These are phyloP conservation scores for Elephantulus edwardii DNA, from an alignment of 2,113 vertebrate species.

Conservation along the genomic window DNA sequence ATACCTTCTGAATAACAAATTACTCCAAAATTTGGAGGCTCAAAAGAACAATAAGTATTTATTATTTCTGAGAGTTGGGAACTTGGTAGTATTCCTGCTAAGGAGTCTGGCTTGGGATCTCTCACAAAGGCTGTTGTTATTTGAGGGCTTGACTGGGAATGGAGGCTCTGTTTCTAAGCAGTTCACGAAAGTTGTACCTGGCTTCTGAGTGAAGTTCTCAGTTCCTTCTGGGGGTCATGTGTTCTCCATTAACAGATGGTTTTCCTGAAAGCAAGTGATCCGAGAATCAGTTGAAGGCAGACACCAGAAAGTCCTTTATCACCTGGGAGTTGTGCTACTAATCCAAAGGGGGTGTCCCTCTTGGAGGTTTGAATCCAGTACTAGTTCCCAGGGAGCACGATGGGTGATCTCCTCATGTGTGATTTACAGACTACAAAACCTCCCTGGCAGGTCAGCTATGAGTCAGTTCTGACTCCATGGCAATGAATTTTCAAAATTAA, in stretches of 20 bases:
- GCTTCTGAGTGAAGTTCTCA: not conserved
- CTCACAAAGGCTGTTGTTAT: not conserved
- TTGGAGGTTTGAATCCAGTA: too few species aligned
- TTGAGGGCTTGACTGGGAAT: not conserved
- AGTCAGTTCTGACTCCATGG: too few species aligned
- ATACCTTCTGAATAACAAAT: constrained; percentile 31
- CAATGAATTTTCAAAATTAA: too few species aligned
- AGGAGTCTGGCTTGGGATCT: not conserved
- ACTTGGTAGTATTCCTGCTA: not conserved
- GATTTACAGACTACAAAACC: too few species aligned
- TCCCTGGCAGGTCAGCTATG: too few species aligned
- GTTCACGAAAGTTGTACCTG: not conserved
- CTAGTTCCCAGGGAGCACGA: too few species aligned
- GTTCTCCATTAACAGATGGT: not conserved
- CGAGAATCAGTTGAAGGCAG: not conserved
- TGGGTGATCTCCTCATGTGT: too few species aligned
- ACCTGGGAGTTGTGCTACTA: too few species aligned
- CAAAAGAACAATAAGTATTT: not conserved
- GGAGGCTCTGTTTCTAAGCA: not conserved
- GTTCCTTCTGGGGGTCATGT: not conserved
- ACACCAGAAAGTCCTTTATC: not conserved
- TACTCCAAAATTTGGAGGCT: not conserved
- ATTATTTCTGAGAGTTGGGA: constrained; percentile 11
- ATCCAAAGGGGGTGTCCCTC: too few species aligned
- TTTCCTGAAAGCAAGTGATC: not conserved